These are phyloP conservation scores for Telmatherina bonti DNA, from an alignment of 2,797 vertebrate genomes.

Conservation along the genomic window DNA sequence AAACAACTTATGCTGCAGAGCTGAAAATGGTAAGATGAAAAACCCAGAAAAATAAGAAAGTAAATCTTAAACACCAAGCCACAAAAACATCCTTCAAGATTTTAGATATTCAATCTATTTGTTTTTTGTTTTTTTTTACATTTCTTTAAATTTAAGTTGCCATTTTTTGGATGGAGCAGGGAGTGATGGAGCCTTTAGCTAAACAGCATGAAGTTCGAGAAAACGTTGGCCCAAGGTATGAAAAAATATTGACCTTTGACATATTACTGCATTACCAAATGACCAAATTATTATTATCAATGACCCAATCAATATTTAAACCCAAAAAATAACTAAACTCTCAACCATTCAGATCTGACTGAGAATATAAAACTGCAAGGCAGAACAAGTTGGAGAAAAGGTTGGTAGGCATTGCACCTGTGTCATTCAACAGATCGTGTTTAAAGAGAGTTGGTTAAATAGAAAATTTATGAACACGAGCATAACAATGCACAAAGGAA, in stretches of 20 bases:
- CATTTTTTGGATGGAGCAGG: background rate
- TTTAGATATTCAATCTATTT: too few relatives aligned
- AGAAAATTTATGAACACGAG: background rate
- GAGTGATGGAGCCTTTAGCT: background rate
- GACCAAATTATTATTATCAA: conserved; percentile 9
- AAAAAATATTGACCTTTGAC: conserved; percentile 18
- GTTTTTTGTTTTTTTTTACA: background rate
- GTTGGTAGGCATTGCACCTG: background rate
- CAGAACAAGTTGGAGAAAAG: background rate
- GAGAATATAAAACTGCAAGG: conserved; percentile 1
- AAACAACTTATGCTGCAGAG: too few relatives aligned
- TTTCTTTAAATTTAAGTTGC: conserved; percentile 1
- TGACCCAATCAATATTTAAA: background rate
- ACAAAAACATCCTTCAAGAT: too few relatives aligned
- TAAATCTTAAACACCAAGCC: too few relatives aligned
- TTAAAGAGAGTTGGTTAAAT: too few relatives aligned
- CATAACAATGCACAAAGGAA: background rate
- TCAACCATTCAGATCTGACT: background rate
- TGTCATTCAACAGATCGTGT: background rate
- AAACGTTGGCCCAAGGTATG: conserved; percentile 10
- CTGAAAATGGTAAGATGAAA: too few relatives aligned
- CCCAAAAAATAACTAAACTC: background rate
- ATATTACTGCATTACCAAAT: background rate
- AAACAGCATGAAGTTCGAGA: background rate
- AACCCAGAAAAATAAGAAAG: too few relatives aligned